A percentile compares a stretch with the other conserved stretches of the same genome.
phyloP scores from a whole-genome alignment of 2,113 vertebrate genomes.

The Lophotis ruficrista region DNA sequence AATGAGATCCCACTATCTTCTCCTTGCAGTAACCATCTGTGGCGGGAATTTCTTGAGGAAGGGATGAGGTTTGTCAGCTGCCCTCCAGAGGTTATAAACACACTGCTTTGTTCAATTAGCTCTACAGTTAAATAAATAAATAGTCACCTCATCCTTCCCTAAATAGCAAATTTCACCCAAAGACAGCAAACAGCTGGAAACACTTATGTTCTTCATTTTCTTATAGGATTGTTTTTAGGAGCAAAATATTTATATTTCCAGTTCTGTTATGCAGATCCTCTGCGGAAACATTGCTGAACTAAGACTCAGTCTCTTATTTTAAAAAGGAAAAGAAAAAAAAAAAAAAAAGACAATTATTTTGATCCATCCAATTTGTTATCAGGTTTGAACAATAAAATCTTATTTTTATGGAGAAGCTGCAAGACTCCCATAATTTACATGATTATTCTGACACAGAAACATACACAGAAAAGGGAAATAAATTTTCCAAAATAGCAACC shows the following conservation, averaged over 20 bases:
- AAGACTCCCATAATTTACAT: conserved; percentile 56
- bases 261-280: not conserved
- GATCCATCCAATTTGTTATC: conserved; percentile 7
- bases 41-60: not conserved
- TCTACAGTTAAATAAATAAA: conserved; percentile 20
- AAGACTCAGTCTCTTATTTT: not conserved
- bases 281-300: not conserved
- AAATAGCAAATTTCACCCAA: conserved; percentile 43
- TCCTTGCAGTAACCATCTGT: not conserved
- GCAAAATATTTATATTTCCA: conserved; percentile 43
- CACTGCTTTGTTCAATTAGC: not conserved
- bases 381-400: conserved; percentile 52
- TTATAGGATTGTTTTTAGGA: not conserved
- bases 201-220: not conserved
- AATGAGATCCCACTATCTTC: not conserved
- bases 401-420: conserved; percentile 54
- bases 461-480: conserved; percentile 63
- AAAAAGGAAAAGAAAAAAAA: too few species aligned
- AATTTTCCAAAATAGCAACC: conserved; percentile 70
- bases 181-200: conserved; percentile 44
- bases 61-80: not conserved
- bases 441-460: conserved; percentile 58
- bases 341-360: not conserved
- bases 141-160: conserved; percentile 6
- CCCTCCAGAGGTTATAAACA: conserved; percentile 37